Evolutionary conservation across 2,113 vertebrate species (phyloP), one percentile per base, ranked within the genome.

Genomic region (Oxyruncus cristatus): DNA sequence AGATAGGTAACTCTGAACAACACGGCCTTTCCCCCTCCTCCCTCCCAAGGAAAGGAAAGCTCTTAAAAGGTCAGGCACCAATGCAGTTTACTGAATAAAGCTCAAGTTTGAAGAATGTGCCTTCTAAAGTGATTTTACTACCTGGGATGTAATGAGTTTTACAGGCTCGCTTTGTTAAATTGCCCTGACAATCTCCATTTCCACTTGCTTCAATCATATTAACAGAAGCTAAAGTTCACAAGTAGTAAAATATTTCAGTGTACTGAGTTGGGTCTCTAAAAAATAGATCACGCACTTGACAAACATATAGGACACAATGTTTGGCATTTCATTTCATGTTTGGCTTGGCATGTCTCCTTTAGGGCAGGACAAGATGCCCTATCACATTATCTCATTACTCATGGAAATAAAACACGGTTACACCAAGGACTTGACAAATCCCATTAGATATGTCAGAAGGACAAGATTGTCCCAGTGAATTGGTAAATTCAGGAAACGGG

Each of bases 161-260:
- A 97, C 91, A 97, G 93, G 96, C 92, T 92, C 46, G 78, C 94
- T 97, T 97, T 98, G 97, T 98, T 98, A 98, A 98, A 98, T 98
- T 97, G 97, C 96, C 83, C 96, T 98, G 98, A 98, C 98, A 97
- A 98, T 98, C 97, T 98, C 97, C 92, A 98, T 98, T 98, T 97
- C 97, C 97, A 96, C 85, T 97, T 92, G 95, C 94, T 97, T 98
- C 97, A 96, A 97, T 98, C 98, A 98, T 97, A 98, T 98, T 98
- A 98, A 96, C 97, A 97, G 96, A 98, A 98, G 97, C 94, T 98
- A 97, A 98, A 98, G 97, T 98, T 98, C 97, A 98, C 96, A 92
- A 97, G 95, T 78, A 96, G 94, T 97, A 97, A 98, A 97, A 97
- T 97, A 98, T 97, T 97, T 97, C 97, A 97, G 85, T 96, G 92